A percentile compares a stretch with the other conserved stretches of the same genome.
These are phyloP conservation scores for Datnioides undecimradiatus DNA, from an alignment of 2,113 vertebrate species.

Conservation along the genomic window DNA sequence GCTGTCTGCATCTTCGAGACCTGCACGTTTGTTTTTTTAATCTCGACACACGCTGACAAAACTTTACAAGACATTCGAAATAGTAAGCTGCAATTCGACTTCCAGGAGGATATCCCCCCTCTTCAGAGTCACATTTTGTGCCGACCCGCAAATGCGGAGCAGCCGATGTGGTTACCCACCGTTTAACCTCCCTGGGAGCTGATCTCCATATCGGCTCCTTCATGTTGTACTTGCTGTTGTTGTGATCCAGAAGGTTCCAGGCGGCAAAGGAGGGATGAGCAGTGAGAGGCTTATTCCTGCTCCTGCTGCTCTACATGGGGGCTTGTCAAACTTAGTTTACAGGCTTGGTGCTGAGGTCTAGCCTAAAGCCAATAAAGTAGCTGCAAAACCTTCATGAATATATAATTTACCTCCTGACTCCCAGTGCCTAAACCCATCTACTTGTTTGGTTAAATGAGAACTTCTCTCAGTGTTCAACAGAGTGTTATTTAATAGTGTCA, in stretches of 20 bases:
- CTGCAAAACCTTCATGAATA: conserved; percentile 63
- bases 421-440: conserved; percentile 42
- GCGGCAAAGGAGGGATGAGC: conserved; percentile 43
- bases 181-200: conserved; percentile 59
- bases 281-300: conserved; percentile 52
- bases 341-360: conserved; percentile 32
- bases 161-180: conserved; percentile 23
- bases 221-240: conserved; percentile 55
- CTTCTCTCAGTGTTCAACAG: conserved; percentile 19
- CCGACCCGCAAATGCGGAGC: neutral
- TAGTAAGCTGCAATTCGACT: neutral
- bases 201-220: conserved; percentile 60
- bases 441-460: conserved; percentile 59
- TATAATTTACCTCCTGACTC: conserved; percentile 57
- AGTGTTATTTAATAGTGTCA: conserved; percentile 45
- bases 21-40: conserved; percentile 18
- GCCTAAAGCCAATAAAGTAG: conserved; percentile 59
- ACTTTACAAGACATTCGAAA: conserved; percentile 16
- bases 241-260: conserved; percentile 56
- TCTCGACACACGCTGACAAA: conserved; percentile 22
- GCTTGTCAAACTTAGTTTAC: conserved; percentile 67
- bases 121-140: conserved; percentile 27
- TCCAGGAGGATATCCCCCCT: conserved; percentile 8
- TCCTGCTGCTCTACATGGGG: conserved; percentile 47
- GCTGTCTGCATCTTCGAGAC: conserved; percentile 24